Evolutionary conservation across 1,140 invertebrate species (phyloP), one percentile per base, ranked within the genome.

Genomic region (Tenebrio molitor): DNA sequence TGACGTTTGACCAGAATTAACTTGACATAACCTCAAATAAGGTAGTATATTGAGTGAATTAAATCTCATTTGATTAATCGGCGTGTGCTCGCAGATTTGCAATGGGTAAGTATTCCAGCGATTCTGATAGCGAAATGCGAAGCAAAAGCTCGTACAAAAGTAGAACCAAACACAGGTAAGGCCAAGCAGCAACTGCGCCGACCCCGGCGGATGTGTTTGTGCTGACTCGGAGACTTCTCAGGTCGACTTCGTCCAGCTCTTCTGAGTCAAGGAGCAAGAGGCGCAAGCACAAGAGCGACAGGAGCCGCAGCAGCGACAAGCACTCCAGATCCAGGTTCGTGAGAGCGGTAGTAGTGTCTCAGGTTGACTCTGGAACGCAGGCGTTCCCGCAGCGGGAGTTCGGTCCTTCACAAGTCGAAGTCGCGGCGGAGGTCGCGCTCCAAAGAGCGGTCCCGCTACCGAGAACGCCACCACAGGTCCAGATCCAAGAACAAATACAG

Each of bases 91-190:
- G 29, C 10, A 33, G 21, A 2, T 44, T 69, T 2, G 33, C 25
- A 34, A 81, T 81, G 80, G 78, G 79, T 78, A 81, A 80, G 74
- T 81, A 80, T 77, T 81, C 80, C 6, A 81, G 78, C 58, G 79
- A 80, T 74, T 80, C 80, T 63, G 79, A 80, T 68, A 76, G 63
- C 71, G 78, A 81, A 72, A 81, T 77, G 72, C 62, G 70, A 21
- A 74, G 64, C 72, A 81, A 77, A 78, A 74, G 69, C 21, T 77
- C 75, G 64, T 73, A 76, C 72, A 77, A 78, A 69, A 75, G 72
- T 76, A 78, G 68, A 75, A 75, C 58, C 71, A 72, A 69, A 44
- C 76, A 68, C 62, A 81, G 80, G 80, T 81, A 76, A 79, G 75
- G 63, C 58, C 41, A 12, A 25, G n/a, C 15, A 10, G 25, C n/a